Evolutionary conservation across 2,797 vertebrate genomes (phyloP).

Genomic region (Anguilla marmorata): DNA sequence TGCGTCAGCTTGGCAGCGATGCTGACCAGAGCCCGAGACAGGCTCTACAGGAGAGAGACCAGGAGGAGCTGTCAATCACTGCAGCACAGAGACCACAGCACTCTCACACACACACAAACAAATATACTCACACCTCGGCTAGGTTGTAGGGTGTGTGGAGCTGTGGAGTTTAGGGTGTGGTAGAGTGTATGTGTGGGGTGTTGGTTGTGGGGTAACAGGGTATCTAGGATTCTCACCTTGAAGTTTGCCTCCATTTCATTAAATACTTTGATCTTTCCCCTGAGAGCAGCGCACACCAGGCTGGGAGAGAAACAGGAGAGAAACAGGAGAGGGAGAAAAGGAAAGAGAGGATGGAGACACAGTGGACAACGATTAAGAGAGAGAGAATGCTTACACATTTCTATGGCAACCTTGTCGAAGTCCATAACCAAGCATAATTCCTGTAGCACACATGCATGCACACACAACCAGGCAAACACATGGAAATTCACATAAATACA

Average conservation of each 20-base stretch:
- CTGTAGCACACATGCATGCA: neutral
- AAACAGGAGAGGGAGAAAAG: neutral
- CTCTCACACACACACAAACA: neutral
- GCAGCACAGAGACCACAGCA: neutral
- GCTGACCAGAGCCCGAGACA: conserved; percentile 72
- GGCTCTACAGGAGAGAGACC: conserved; percentile 56
- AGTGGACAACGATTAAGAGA: neutral
- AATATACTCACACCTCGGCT: too few species aligned
- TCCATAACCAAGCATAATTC: neutral
- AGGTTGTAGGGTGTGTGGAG: too few species aligned
- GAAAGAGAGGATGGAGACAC: neutral
- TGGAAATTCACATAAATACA: neutral
- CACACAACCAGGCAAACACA: neutral
- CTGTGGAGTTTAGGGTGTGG: neutral
- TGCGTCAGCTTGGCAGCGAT: conserved; percentile 75
- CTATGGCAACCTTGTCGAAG: neutral
- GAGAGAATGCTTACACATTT: neutral
- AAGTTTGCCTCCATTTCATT: conserved; percentile 89
- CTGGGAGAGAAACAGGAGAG: conserved; percentile 56
- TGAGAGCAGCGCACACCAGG: conserved; percentile 83
- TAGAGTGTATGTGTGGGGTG: neutral
- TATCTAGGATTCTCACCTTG: conserved; percentile 71
- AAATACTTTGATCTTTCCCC: conserved; percentile 82
- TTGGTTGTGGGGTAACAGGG: neutral
- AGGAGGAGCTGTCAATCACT: neutral